Conservation (phyloP, 2,888 invertebrate species). For the Brachylomia viminalis region DNA sequence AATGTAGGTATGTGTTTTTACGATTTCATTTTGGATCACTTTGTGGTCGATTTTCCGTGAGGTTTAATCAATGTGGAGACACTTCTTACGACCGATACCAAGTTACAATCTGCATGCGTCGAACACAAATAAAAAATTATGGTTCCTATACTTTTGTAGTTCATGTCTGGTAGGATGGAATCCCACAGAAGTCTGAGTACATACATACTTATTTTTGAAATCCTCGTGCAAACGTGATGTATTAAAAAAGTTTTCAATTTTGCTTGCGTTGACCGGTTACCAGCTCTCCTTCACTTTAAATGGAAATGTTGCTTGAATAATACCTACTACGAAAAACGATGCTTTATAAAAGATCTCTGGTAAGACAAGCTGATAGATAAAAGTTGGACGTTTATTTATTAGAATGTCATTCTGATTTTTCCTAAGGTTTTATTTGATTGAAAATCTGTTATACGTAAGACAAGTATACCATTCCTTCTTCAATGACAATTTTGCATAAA, state of each 20-base stretch:
- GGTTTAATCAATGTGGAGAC: not conserved
- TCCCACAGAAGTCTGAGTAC: constrained; percentile 10
- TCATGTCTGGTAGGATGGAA: not conserved
- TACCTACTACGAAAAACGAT: constrained; percentile 38
- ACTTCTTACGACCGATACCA: too few relatives aligned
- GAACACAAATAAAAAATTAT: not conserved
- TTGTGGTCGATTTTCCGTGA: not conserved
- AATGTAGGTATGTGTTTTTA: not conserved
- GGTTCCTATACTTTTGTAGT: not conserved
- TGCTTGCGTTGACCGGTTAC: constrained; percentile 57
- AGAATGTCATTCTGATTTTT: not conserved
- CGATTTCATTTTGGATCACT: not conserved
- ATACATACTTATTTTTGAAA: constrained; percentile 43
- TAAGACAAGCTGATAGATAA: constrained; percentile 4
- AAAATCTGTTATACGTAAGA: not conserved
- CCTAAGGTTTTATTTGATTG: not conserved
- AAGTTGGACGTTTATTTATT: constrained; percentile 24
- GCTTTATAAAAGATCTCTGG: constrained; percentile 16
- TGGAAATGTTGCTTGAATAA: constrained; percentile 59
- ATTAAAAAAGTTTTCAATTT: constrained; percentile 62
- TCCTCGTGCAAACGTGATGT: constrained; percentile 47
- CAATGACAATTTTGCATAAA: not conserved
- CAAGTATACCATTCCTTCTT: not conserved
- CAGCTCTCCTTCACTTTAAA: constrained; percentile 52
- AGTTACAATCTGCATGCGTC: not conserved